Base-by-base conservation (phyloP, 2,797 vertebrate genomes). In the Megalops cyprinoides region DNA sequence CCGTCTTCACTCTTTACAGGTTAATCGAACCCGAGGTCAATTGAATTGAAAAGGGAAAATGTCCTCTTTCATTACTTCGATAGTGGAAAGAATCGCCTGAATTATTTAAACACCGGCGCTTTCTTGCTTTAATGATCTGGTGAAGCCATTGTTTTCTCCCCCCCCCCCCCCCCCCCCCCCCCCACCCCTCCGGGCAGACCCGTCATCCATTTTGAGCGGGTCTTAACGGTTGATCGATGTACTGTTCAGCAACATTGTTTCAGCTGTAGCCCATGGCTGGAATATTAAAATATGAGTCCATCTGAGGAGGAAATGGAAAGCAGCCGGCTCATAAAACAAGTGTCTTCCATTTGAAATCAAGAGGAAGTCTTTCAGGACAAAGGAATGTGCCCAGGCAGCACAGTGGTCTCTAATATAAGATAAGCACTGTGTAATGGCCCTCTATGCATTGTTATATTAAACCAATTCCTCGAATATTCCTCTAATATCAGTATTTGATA, bases 191-290 rank as follows among this genome's bases (percentile, higher is more conserved):
- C 37, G 5, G 20, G n/a, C n/a, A n/a, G n/a, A n/a, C n/a, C n/a
- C n/a, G n/a, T n/a, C n/a, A n/a, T n/a, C n/a, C n/a, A n/a, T n/a
- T n/a, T 18, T 34, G 14, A 6, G 15, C 9, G 28, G 65, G n/a
- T 23, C 20, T 37, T 23, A 3, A 39, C 6, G 4, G 34, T 69
- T 69, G 5, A 69, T 20, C 6, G 28, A 23, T 20, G 49, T n/a
- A 62, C 23, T 55, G 18, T 69, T 51, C 71, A 49, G 25, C 31
- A 39, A 49, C 62, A 31, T 4, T 37, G 44, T 23, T 37, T 53
- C 15, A 51, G 62, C 62, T 71, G 77, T 37, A 4, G 20, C 31
- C 77, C 5, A 23, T 49, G 77, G 58, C 77, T 6, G 77, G 48
- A 53, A 51, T 79, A 34, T 55, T 48, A 55, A 71, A 3, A 9